Base-by-base conservation (phyloP, 2,797 vertebrate genomes). In the Ataeniobius toweri region DNA sequence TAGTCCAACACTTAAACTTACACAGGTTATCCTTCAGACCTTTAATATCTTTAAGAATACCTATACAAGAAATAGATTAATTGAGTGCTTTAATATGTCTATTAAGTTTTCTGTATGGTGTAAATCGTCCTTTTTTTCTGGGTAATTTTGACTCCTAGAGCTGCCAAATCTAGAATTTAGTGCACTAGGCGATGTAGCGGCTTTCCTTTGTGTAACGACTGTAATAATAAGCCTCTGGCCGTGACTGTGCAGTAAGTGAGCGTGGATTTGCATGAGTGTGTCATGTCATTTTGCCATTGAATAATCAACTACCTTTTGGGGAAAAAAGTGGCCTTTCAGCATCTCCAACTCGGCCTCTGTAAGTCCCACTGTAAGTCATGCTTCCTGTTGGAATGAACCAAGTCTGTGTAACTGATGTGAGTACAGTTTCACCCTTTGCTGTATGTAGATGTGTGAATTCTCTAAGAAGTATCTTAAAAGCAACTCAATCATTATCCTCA, bases 261-360 rank as follows among this genome's bases (percentile, higher is more conserved):
- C 26, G 81, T 75, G 81, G 77, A 79, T 89, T 82, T 84, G 87
- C 80, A 85, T 83, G 86, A 85, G 77, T 86, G 79, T 69, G 70
- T 81, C 79, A 46, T 22, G 73, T 88, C 78, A 85, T 78, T 77
- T 85, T 71, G 83, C 77, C 91, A 82, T 87, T 79, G 80, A 83
- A 87, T 75, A 78, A 80, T 93, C 82, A 90, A 90, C 92, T 91
- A 92, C 86, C 80, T 93, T 69, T 92, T 55, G 58, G 73, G 24
- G 82, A 86, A 88, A 91, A 89, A 89, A 41, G 91, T 93, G 93
- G 93, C 94, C 95, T 96, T 96, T 95, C 89, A 90, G 89, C 93
- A 93, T 89, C 85, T 94, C 82, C 88, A 86, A 65, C 88, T 83
- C 74, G 90, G 84, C 89, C 90, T 82, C 86, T 82, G 71, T 90